phyloP scores from a whole-genome alignment of 1,140 invertebrate species.

The Rhagoletis pomonella region DNA sequence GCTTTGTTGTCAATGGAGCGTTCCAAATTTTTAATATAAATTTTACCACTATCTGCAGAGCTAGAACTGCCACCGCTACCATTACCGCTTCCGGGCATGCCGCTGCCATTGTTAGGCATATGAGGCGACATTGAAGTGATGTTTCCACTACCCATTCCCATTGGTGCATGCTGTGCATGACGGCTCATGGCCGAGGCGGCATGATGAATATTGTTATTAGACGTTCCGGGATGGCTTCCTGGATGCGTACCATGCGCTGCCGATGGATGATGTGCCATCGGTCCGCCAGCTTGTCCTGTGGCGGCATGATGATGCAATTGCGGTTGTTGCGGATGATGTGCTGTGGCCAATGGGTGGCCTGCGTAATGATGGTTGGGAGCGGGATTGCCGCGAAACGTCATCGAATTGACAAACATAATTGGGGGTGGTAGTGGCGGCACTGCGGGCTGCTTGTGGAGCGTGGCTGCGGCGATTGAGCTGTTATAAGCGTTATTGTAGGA shows the following conservation, averaged over 20 bases:
- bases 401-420: conserved; percentile 73
- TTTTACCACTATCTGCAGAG: conserved; percentile 92
- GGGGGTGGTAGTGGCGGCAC: conserved; percentile 56
- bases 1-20: conserved; percentile 97
- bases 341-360: conserved; percentile 39
- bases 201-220: conserved; percentile 60
- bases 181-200: conserved; percentile 64
- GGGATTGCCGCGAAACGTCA: conserved; percentile 73
- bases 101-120: conserved; percentile 60
- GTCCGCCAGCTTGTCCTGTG: conserved; percentile 63
- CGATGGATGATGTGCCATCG: conserved; percentile 68
- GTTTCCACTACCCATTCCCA: conserved; percentile 62
- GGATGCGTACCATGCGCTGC: conserved; percentile 58
- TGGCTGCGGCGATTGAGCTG: conserved; percentile 68
- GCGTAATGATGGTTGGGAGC: conserved; percentile 70
- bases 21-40: conserved; percentile 97
- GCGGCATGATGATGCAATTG: conserved; percentile 69
- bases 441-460: conserved; percentile 67
- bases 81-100: conserved; percentile 56
- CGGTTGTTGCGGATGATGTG: conserved; percentile 68
- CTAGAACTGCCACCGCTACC: conserved; percentile 67
- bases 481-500: conserved; percentile 61
- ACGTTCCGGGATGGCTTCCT: conserved; percentile 67
- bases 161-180: conserved; percentile 65
- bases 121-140: conserved; percentile 67